Evolutionary conservation across 2,888 invertebrate species (phyloP).

Genomic region (Hyposoter dolosus): DNA sequence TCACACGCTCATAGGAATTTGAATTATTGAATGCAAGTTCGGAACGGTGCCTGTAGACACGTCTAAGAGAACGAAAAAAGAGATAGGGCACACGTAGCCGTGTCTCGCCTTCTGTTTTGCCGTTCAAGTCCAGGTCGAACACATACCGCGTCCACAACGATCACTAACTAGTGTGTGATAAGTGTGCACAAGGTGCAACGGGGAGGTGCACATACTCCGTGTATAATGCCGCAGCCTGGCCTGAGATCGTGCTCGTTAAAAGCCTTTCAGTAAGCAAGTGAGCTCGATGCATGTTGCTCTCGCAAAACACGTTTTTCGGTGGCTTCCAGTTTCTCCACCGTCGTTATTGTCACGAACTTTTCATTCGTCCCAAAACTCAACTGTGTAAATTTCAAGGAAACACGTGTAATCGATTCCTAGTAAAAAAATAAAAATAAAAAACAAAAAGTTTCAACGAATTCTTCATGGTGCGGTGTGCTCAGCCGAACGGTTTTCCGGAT

Average conservation of each 20-base stretch:
- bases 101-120: slow-evolving; percentile 31
- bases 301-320: slow-evolving; percentile 54
- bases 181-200: slow-evolving; percentile 55
- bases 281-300: slow-evolving; percentile 65
- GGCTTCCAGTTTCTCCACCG: slow-evolving; percentile 2
- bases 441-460: background rate
- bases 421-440: background rate
- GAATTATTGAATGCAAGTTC: background rate
- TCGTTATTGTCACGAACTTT: slow-evolving; percentile 1
- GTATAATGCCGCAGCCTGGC: slow-evolving; percentile 35
- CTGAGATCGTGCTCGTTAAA: slow-evolving; percentile 51
- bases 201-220: slow-evolving; percentile 32
- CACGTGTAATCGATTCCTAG: background rate
- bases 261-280: slow-evolving; percentile 61
- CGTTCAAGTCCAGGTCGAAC: slow-evolving; percentile 34
- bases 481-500: background rate
- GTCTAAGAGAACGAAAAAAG: slow-evolving; percentile 20
- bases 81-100: slow-evolving; percentile 28
- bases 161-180: slow-evolving; percentile 71
- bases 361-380: background rate
- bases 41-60: background rate
- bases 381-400: background rate
- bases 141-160: slow-evolving; percentile 77
- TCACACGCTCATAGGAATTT: background rate
- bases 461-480: background rate